Evolutionary conservation across 1,140 invertebrate species (phyloP).

Genomic region (Bombus confusus): DNA sequence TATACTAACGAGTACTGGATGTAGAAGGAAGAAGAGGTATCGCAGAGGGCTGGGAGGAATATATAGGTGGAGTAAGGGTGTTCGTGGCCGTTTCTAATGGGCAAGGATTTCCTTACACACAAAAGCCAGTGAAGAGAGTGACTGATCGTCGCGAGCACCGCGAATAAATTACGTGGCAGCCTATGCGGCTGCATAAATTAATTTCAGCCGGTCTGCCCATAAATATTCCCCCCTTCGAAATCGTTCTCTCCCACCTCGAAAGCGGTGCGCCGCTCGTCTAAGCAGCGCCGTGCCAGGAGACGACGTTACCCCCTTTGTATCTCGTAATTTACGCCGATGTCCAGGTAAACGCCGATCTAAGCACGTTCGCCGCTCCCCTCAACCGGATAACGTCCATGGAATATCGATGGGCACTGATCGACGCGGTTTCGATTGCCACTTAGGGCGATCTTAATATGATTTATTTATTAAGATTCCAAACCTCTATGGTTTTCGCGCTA

Average conservation of each 20-base stretch:
- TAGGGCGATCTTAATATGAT: neutral
- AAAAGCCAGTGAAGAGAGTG: slow-evolving; percentile 78
- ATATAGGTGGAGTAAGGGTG: slow-evolving; percentile 64
- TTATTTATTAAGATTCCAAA: neutral
- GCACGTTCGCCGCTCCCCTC: neutral
- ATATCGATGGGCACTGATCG: neutral
- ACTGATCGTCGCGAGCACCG: slow-evolving; percentile 77
- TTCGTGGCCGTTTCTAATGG: slow-evolving; percentile 72
- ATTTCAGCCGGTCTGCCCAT: slow-evolving; percentile 79
- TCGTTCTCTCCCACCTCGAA: slow-evolving; percentile 68
- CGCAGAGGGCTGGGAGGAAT: neutral
- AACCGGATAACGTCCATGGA: too few species aligned
- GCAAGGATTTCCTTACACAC: slow-evolving; percentile 75
- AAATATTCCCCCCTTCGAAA: slow-evolving; percentile 79
- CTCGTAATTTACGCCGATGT: slow-evolving; percentile 69
- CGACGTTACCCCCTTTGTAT: slow-evolving; percentile 40
- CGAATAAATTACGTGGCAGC: slow-evolving; percentile 82
- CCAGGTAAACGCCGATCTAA: slow-evolving; percentile 46
- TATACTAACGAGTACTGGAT: slow-evolving; percentile 12
- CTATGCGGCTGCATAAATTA: slow-evolving; percentile 82
- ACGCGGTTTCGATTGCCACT: neutral
- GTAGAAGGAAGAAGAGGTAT: slow-evolving; percentile 20
- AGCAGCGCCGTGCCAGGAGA: slow-evolving; percentile 24
- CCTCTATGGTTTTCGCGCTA: neutral
- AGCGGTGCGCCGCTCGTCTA: slow-evolving; percentile 44